phyloP scores from a whole-genome alignment of 2,113 vertebrate species.

The Panthera leo region DNA sequence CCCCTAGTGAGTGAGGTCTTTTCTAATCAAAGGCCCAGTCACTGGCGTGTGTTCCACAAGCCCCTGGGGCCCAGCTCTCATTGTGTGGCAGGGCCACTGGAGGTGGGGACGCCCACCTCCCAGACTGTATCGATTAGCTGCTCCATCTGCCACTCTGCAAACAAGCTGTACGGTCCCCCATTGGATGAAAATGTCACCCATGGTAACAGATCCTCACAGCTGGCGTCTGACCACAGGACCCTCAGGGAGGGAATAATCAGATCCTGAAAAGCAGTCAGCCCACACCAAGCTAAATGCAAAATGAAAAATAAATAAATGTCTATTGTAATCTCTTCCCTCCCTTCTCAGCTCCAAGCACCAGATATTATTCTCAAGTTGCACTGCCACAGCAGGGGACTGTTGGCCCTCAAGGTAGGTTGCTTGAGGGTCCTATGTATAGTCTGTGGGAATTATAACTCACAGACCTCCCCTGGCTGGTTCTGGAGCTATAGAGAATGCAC shows the following conservation, averaged over 20 bases:
- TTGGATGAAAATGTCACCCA: conserved; percentile 71
- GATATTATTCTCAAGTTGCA: conserved; percentile 62
- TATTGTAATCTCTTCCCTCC: conserved; percentile 75
- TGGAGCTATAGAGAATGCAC: background rate
- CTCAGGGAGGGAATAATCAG: conserved; percentile 69
- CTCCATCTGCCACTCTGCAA: conserved; percentile 63
- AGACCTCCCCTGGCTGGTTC: background rate
- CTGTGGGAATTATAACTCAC: background rate
- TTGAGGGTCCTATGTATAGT: background rate
- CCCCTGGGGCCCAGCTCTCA: conserved; percentile 32
- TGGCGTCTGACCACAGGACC: conserved; percentile 71
- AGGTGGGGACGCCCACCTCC: background rate
- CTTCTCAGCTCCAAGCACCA: conserved; percentile 68
- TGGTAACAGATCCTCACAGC: conserved; percentile 75
- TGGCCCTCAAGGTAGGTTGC: background rate
- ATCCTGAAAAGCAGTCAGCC: conserved; percentile 71
- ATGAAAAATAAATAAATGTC: conserved; percentile 75
- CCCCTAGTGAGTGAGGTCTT: conserved; percentile 61
- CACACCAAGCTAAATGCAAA: conserved; percentile 77
- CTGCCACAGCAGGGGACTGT: conserved; percentile 66
- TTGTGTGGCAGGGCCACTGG: background rate
- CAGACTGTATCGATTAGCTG: conserved; percentile 66
- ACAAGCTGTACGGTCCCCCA: conserved; percentile 35
- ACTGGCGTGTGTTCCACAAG: conserved; percentile 29
- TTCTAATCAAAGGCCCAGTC: conserved; percentile 62